Evolutionary conservation across 2,888 invertebrate species (phyloP).

Genomic region (Epinotia nisella): DNA sequence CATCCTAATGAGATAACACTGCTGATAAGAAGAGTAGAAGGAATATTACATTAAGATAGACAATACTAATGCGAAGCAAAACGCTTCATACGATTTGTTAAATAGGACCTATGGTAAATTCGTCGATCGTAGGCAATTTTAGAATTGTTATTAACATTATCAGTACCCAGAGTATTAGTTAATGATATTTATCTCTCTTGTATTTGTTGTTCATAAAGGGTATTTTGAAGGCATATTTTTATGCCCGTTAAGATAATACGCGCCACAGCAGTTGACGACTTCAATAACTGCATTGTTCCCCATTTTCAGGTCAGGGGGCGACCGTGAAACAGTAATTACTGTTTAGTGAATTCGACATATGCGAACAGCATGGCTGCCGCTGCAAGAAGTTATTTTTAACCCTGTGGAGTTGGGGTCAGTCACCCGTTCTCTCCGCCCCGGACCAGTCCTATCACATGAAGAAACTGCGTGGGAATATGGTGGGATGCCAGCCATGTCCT

Average conservation of each 20-base stretch:
- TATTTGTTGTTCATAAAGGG: not conserved
- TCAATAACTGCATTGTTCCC: constrained; percentile 57
- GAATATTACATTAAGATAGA: constrained; percentile 37
- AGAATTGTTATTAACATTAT: not conserved
- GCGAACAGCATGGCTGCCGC: constrained; percentile 81
- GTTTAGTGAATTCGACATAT: constrained; percentile 84
- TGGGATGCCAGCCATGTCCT: constrained; percentile 65
- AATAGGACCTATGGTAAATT: not conserved
- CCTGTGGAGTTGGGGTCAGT: constrained; percentile 81
- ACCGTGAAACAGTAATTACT: constrained; percentile 83
- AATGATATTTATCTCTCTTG: not conserved
- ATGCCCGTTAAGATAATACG: constrained; percentile 24
- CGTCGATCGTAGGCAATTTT: not conserved
- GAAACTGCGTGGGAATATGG: constrained; percentile 82
- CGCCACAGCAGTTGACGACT: constrained; percentile 14
- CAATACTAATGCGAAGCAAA: constrained; percentile 13
- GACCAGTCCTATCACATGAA: constrained; percentile 81
- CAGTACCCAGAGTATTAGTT: not conserved
- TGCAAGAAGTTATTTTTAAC: constrained; percentile 82
- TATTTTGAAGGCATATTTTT: constrained; percentile 11
- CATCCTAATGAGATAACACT: constrained; percentile 59
- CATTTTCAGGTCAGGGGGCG: constrained; percentile 80
- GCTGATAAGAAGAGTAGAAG: constrained; percentile 59
- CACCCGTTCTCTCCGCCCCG: constrained; percentile 77
- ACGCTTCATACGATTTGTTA: constrained; percentile 7